Base-by-base conservation (phyloP, 2,888 invertebrate species). In the Theretra japonica region DNA sequence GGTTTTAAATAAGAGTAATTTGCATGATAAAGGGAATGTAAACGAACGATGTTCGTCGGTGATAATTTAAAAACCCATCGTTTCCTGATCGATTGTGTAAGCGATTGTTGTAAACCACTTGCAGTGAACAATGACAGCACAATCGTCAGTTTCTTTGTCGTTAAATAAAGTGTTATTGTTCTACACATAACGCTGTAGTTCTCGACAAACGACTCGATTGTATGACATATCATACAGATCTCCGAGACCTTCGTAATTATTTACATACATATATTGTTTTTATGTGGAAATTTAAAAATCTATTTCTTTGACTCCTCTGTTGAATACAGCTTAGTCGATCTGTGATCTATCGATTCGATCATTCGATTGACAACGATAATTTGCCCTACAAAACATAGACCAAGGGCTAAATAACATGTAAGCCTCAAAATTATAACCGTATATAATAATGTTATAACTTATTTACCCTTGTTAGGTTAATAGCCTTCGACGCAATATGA, bases 131-230 rank as follows among this genome's bases (percentile, higher is more conserved):
- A 77, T 69, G 68, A 30, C 75, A 75, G 76, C 75, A 75, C 77
- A 80, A 82, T 79, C 79, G 77, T 79, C 78, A 11, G 23, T 65
- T 65, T 65, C 85, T 86, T 87, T 86, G 84, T 85, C 79, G 80
- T 78, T 80, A 75, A 74, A 77, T 82, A 80, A 79, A 82, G 79
- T 79, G 77, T 79, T 80, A 83, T 83, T 80, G 81, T 83, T 79
- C 72, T 73, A 48, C 56, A 50, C 60, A 57, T 56, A 69, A 69
- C 69, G 60, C 71, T 57, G 53, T 68, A 48, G 33, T 58, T 70
- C 30, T 53, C 25, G 53, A 23, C 28, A 65, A 48, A 65, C 23
- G 15, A 15, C 17, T 48, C 48, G 65, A 65, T 65, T 65, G 41
- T 33, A 62, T n/a, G 62, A 41, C 53, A 53, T 65, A 48, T 48